Base-by-base conservation (phyloP, 2,888 invertebrate species). In the Dyspetes luteomarginatus region DNA sequence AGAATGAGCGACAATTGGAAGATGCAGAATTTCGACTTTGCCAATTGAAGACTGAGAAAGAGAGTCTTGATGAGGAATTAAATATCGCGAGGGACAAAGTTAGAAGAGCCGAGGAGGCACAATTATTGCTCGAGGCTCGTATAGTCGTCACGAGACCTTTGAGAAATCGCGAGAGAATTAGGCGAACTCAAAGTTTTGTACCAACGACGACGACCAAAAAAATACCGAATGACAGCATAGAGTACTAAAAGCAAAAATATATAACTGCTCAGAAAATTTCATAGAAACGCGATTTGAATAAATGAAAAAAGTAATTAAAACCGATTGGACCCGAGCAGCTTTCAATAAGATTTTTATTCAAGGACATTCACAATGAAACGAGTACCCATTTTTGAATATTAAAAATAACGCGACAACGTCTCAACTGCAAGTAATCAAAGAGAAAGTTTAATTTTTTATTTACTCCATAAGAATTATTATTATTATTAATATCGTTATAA, bases 21-120 rank as follows among this genome's bases (percentile, higher is more conserved):
- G 96, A 95, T 91, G 96, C 97, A n/a, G 94, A 95, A 91, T 92
- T 93, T 75, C 94, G 95, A 77, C 92, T 97, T 12, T 93, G 94
- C 84, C 95, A 95, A 86, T 91, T 97, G 45, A 96, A 97, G 92
- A 93, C 93, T 76, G 96, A 97, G 88, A 94, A 96, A 58, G 93
- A 94, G 84, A 93, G 93, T 74, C 92, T 97, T 81, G 96, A 97
- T 85, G 93, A 94, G 0, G 96, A 97, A 91, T 92, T 97, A 30
- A 94, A 94, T 86, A 93, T 94, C 67, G 96, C 96, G 0, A 94
- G 95, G 81, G 93, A 94, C 87, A 96, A 96, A 91, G 96, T 96
- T 67, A 93, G 93, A 15, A 93, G 93, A 85, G 95, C 96, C 30
- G 96, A 96, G 90, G 93, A 94, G 81, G 93, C 93, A 52, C 94